Evolutionary conservation across 2,113 vertebrate species (phyloP).

Genomic region (Dryoscopus gambensis): DNA sequence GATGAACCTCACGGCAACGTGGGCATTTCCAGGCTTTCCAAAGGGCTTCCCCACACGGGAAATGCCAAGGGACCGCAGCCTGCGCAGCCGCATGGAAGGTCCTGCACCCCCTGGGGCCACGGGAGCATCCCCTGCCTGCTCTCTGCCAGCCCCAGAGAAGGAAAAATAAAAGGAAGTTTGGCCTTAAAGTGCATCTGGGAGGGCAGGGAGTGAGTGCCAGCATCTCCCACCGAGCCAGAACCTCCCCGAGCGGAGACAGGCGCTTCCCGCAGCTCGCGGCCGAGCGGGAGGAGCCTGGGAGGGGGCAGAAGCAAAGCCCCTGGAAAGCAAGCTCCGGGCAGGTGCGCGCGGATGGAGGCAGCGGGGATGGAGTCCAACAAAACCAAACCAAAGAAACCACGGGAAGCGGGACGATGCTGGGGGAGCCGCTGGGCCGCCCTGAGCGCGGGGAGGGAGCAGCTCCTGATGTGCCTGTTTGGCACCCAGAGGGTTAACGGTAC

Average conservation of each 20-base stretch:
- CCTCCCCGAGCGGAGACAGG: not conserved
- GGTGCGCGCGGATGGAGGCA: not conserved
- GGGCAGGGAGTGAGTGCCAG: not conserved
- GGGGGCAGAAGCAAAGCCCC: not conserved
- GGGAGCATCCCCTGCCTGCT: not conserved
- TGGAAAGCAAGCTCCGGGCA: not conserved
- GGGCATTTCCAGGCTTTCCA: not conserved
- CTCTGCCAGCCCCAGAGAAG: not conserved
- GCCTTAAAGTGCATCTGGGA: slow-evolving; percentile 31
- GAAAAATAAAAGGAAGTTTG: not conserved
- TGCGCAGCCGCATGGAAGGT: not conserved
- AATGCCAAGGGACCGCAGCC: not conserved
- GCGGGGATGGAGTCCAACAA: not conserved
- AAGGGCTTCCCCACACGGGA: not conserved
- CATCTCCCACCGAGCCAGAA: not conserved
- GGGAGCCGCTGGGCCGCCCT: not conserved
- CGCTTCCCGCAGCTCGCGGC: not conserved
- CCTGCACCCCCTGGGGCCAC: not conserved
- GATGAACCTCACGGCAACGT: not conserved
- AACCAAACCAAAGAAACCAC: not conserved
- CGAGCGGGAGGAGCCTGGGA: not conserved
- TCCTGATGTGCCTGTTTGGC: slow-evolving; percentile 41
- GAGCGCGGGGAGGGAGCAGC: not conserved
- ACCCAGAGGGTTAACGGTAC: slow-evolving; percentile 38
- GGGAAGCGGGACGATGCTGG: not conserved